A percentile compares a stretch with the other conserved stretches of the same genome.
Conservation (phyloP, 1,140 invertebrate species). For the Carcinoscorpius rotundicauda region DNA sequence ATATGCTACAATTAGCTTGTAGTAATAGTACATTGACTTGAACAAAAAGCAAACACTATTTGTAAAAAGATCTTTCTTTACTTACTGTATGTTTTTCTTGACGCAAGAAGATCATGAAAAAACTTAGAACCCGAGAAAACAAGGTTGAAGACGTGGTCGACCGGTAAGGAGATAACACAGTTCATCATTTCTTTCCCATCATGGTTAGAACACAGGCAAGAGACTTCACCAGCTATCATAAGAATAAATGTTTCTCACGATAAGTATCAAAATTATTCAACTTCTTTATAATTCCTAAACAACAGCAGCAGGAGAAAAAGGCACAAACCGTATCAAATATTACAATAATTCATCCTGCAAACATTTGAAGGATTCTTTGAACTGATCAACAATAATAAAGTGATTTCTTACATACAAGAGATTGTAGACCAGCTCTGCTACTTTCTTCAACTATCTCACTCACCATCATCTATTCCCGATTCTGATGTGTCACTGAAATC, state of each 20-base stretch:
- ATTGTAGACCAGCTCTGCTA: neutral
- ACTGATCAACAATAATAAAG: neutral
- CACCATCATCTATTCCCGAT: conserved; percentile 3
- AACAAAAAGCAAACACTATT: too few species aligned
- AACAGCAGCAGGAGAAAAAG: neutral
- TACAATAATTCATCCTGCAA: neutral
- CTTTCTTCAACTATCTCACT: conserved; percentile 53
- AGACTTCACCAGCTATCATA: conserved; percentile 12
- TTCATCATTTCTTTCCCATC: conserved; percentile 60
- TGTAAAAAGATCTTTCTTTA: neutral
- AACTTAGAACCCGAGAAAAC: conserved; percentile 88
- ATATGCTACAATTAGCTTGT: too few species aligned
- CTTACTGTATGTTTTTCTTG: conserved; percentile 63
- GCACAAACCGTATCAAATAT: neutral
- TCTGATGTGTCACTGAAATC: conserved; percentile 71
- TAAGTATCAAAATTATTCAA: neutral
- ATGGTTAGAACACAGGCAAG: conserved; percentile 45
- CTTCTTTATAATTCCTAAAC: neutral
- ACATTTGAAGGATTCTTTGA: neutral
- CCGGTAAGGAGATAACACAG: conserved; percentile 52
- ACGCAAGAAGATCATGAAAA: conserved; percentile 64
- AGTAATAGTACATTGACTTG: too few species aligned
- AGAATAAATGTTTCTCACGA: neutral
- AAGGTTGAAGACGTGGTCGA: conserved; percentile 81
- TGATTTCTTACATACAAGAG: neutral